These are phyloP conservation scores for Drosophila barbarae DNA, from an alignment of 2,888 invertebrate genomes.

Conservation along the genomic window DNA sequence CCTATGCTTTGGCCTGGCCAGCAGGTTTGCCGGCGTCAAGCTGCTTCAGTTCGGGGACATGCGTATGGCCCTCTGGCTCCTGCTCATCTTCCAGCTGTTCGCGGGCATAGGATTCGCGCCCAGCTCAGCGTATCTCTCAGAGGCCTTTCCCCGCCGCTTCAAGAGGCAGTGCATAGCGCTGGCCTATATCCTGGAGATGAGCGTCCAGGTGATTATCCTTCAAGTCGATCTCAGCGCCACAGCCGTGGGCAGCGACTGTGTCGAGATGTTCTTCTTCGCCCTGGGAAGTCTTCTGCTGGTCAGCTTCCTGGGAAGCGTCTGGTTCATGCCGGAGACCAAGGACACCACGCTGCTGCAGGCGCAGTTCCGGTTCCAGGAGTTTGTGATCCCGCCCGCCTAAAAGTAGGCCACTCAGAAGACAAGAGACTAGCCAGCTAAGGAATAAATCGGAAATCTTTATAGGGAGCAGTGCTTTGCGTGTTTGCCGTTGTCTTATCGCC, in stretches of 20 bases:
- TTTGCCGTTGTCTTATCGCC: slow-evolving; percentile 23
- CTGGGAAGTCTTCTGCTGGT: slow-evolving; percentile 58
- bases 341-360: slow-evolving; percentile 65
- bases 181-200: slow-evolving; percentile 62
- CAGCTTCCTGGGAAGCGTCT: slow-evolving; percentile 56
- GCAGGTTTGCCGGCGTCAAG: slow-evolving; percentile 52
- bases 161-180: slow-evolving; percentile 69
- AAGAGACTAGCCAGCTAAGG: slow-evolving; percentile 22
- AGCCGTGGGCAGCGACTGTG: not conserved
- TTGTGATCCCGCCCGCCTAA: slow-evolving; percentile 23
- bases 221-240: slow-evolving; percentile 28
- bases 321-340: slow-evolving; percentile 75
- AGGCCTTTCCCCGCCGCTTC: slow-evolving; percentile 72
- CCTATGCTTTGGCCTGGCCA: slow-evolving; percentile 60
- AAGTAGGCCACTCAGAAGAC: slow-evolving; percentile 23
- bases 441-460: slow-evolving; percentile 18
- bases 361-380: slow-evolving; percentile 56
- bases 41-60: slow-evolving; percentile 35
- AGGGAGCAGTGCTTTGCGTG: slow-evolving; percentile 2
- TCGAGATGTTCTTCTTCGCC: slow-evolving; percentile 53
- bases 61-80: slow-evolving; percentile 55
- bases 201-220: slow-evolving; percentile 62
- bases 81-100: slow-evolving; percentile 65
- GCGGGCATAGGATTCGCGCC: slow-evolving; percentile 64
- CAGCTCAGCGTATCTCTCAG: slow-evolving; percentile 73